Evolutionary conservation across 2,113 vertebrate species (phyloP), one percentile per base, ranked within the genome.

Genomic region (Cryptotis parvus): DNA sequence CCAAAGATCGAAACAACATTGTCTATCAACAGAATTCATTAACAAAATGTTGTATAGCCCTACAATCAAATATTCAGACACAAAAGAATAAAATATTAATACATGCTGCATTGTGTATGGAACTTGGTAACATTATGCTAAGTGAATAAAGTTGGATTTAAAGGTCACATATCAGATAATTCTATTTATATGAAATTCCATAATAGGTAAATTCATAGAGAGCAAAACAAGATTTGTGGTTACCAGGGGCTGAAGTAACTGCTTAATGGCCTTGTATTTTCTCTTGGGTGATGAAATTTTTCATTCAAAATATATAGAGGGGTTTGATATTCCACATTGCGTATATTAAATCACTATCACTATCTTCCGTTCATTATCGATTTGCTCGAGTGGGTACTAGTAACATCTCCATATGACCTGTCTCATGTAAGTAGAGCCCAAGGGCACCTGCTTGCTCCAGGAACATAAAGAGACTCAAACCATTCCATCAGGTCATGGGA

Each of bases 131-230:
- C 18, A 72, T 10, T 55, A 1, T 65, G 37, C 24, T 65, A 89
- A 79, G 16, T 66, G 16, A 93, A 89, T 65, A 74, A 89, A 66
- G 18, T 33, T 31, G 74, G 43, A 68, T n/a, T 63, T 83, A 58
- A 85, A 79, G 41, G 37, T 55, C 35, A 58, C 3, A 43, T 68
- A 41, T 74, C 66, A 4, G 52, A 52, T 79, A 89, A 79, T 43
- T 41, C 43, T 9, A 43, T 68, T 52, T 74, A 74, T 63, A 79
- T 84, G 37, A 66, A 78, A 66, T 29, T 61, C 55, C 55, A 41
- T 18, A 41, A 70, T 43, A 84, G 65, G 20, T 78, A 73, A 84
- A 84, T 65, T 12, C 26, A 84, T 22, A 81, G 1, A 43, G 31
- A 82, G 15, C n/a, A 43, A 45, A 58, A 76, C 18, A 26, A 92